Base-by-base conservation (phyloP, 2,888 invertebrate genomes). In the Laothoe populi region DNA sequence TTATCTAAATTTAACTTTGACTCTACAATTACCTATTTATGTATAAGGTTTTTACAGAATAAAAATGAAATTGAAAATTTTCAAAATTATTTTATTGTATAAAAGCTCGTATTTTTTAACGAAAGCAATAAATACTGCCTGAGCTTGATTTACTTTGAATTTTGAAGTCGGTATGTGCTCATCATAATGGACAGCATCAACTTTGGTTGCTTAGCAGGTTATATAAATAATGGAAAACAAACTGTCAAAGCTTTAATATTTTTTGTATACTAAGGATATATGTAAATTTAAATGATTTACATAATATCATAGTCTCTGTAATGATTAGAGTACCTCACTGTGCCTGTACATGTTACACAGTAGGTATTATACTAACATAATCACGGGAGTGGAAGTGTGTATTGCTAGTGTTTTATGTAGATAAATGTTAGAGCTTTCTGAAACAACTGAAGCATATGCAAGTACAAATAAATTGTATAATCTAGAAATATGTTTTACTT, bases 11-110 rank as follows among this genome's bases (percentile, higher is more conserved):
- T 81, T 83, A 77, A 77, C 76, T 80, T 79, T 81, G 78, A 81
- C 86, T 88, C 83, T 89, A 87, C 87, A 85, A 13, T 31, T 8
- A n/a, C n/a, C n/a, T 4, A 31, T 8, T 84, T 85, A 84, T 88
- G 84, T 88, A 84, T 89, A 90, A 91, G 90, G 80, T 90, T 90
- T 91, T 89, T 90, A 90, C 88, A 86, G 89, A 90, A 92, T 90
- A 88, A 90, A 91, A 86, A 77, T 53, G 24, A 40, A 49, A 13
- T 26, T 70, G 73, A 46, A 57, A 61, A 48, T 48, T 48, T 31
- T 35, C 13, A 53, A 21, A 24, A 35, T 46, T 46, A 62, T 58
- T 62, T 62, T 62, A 62, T 59, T 59, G 40, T 42, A n/a, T 42
- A 13, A 24, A 40, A 58, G 57, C 57, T 58, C 42, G 19, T n/a